These are phyloP conservation scores for Chydorus sphaericus DNA, from an alignment of 2,888 invertebrate genomes.

Conservation along the genomic window DNA sequence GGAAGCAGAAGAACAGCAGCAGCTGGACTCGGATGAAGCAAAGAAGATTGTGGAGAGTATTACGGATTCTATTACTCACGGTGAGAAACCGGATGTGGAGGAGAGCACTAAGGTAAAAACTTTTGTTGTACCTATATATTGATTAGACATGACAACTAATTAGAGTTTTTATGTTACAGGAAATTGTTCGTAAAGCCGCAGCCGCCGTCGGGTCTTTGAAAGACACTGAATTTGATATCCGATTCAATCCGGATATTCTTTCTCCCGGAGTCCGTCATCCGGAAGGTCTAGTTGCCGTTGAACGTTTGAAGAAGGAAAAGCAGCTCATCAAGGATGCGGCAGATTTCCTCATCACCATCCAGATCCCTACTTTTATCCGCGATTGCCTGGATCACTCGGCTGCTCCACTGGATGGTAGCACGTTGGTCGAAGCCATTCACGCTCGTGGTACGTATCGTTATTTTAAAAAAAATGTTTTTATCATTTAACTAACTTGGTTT, in stretches of 20 bases:
- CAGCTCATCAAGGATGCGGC: conserved; percentile 89
- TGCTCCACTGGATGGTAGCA: conserved; percentile 88
- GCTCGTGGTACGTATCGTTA: conserved; percentile 48
- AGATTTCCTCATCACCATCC: conserved; percentile 79
- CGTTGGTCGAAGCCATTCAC: conserved; percentile 83
- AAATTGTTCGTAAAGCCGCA: conserved; percentile 67
- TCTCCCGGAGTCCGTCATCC: conserved; percentile 83
- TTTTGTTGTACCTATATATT: conserved; percentile 1
- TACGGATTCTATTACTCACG: conserved; percentile 56
- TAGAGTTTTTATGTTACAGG: conserved; percentile 20
- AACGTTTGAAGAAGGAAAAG: conserved; percentile 62
- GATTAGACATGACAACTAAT: background rate
- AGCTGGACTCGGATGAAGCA: conserved; percentile 52
- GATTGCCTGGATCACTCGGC: conserved; percentile 82
- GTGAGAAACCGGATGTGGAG: conserved; percentile 66
- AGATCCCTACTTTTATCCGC: conserved; percentile 85
- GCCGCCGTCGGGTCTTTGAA: conserved; percentile 83
- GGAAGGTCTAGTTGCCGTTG: conserved; percentile 41
- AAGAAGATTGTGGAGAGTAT: conserved; percentile 84
- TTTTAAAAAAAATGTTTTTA: background rate
- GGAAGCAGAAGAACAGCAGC: conserved; percentile 33
- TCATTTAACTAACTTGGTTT: background rate
- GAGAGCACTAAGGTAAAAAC: conserved; percentile 76
- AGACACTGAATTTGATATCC: conserved; percentile 89
- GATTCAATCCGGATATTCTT: conserved; percentile 97